phyloP scores from a whole-genome alignment of 2,888 invertebrate species.

The Nysson spinosus region DNA sequence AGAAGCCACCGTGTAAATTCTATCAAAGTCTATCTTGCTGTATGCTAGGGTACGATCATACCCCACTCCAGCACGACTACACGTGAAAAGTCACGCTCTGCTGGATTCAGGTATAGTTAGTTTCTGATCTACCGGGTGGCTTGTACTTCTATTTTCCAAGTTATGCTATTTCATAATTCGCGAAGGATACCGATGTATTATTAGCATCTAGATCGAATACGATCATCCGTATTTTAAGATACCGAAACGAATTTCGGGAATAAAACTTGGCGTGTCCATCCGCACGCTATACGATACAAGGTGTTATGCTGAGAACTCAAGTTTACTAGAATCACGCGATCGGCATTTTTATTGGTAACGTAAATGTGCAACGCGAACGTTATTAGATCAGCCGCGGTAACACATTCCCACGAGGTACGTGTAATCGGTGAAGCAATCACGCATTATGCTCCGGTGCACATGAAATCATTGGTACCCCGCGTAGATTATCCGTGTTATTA shows the following conservation, averaged over 20 bases:
- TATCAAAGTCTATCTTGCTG: conserved; percentile 67
- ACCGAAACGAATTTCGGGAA: no score
- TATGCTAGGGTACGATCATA: conserved; percentile 54
- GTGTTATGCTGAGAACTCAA: no score
- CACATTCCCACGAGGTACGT: conserved; percentile 39
- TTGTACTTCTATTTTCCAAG: conserved; percentile 6
- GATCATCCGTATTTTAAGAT: no score
- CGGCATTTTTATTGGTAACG: conserved; percentile 47
- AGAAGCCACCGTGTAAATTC: conserved; percentile 63
- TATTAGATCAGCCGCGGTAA: conserved; percentile 57
- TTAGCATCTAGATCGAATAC: no score
- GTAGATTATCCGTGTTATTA: conserved; percentile 48
- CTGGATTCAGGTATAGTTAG: conserved; percentile 64
- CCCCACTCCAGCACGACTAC: conserved; percentile 61
- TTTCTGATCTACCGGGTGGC: conserved; percentile 66
- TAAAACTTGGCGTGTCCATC: background rate
- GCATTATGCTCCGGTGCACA: conserved; percentile 42
- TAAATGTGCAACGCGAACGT: conserved; percentile 42
- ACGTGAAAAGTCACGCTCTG: conserved; percentile 74
- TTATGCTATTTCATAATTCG: background rate
- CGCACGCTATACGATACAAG: background rate
- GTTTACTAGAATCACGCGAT: conserved; percentile 35
- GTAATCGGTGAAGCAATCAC: conserved; percentile 31
- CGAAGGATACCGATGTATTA: background rate
- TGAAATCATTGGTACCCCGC: conserved; percentile 43